These are phyloP conservation scores for Hypsibius dujardini DNA, from an alignment of 1,140 invertebrate species.

Conservation along the genomic window DNA sequence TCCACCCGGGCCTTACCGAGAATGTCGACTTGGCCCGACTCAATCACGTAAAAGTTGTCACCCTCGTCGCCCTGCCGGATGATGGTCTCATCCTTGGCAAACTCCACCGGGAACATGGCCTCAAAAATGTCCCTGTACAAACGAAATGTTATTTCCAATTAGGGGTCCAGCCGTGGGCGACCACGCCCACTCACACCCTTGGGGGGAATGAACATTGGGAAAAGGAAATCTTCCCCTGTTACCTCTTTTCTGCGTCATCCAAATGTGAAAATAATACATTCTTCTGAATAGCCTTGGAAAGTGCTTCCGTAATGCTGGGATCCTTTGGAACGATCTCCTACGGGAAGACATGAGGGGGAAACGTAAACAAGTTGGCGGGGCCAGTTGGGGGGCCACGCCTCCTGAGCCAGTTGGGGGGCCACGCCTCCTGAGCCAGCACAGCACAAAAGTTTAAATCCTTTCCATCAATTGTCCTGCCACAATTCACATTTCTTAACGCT, in stretches of 20 bases:
- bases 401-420: too few species aligned
- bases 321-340: constrained; percentile 35
- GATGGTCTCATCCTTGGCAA: constrained; percentile 28
- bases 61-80: constrained; percentile 34
- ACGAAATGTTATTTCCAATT: neutral
- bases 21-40: constrained; percentile 39
- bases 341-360: neutral
- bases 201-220: neutral
- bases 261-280: constrained; percentile 40
- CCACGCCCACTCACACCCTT: neutral
- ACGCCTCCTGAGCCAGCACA: too few species aligned
- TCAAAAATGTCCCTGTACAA: constrained; percentile 36
- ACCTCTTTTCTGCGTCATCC: constrained; percentile 39
- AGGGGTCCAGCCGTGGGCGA: neutral
- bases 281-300: constrained; percentile 39
- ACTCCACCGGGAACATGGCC: constrained; percentile 39
- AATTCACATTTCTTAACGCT: too few species aligned
- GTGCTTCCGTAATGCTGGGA: constrained; percentile 38
- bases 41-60: constrained; percentile 43
- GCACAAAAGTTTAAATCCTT: too few species aligned
- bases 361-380: neutral
- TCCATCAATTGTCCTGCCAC: too few species aligned
- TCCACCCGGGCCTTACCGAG: neutral
- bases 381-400: too few species aligned
- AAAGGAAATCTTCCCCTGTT: constrained; percentile 4